Conservation (phyloP, 1,140 invertebrate species). For the Megalonaias nervosa region DNA sequence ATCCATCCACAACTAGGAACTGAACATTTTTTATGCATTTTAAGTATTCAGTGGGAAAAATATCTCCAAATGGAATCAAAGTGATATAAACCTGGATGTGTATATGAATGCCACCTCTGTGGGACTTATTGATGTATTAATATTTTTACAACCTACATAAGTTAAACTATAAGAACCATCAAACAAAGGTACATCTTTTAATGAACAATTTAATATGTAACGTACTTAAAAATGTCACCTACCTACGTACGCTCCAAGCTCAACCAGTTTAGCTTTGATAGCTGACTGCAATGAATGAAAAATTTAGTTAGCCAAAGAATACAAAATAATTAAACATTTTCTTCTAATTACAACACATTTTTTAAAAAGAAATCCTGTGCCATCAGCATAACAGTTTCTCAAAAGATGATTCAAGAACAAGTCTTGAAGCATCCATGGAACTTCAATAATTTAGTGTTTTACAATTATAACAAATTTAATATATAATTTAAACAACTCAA, state of each 20-base stretch:
- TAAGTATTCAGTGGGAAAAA: neutral
- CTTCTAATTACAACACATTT: too few species aligned
- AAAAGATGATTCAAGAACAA: too few species aligned
- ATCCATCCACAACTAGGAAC: too few species aligned
- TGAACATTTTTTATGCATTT: too few species aligned
- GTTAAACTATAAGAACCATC: neutral
- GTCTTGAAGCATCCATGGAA: too few species aligned
- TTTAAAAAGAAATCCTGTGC: too few species aligned
- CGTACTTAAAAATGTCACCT: slow-evolving; percentile 68
- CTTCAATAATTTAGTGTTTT: too few species aligned
- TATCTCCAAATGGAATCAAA: neutral
- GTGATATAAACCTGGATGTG: neutral
- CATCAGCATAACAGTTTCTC: too few species aligned
- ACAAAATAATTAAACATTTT: too few species aligned
- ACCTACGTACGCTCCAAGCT: slow-evolving; percentile 88
- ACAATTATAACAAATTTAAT: too few species aligned
- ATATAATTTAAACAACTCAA: too few species aligned
- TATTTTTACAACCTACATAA: neutral
- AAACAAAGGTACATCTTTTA: neutral
- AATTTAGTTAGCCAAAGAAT: neutral
- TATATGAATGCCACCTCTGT: neutral
- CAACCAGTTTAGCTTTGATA: slow-evolving; percentile 94
- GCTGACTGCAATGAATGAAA: slow-evolving; percentile 79
- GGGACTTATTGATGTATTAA: neutral
- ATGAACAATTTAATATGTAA: neutral